Conservation (phyloP, 2,888 invertebrate species). For the Tipula lateralis region DNA sequence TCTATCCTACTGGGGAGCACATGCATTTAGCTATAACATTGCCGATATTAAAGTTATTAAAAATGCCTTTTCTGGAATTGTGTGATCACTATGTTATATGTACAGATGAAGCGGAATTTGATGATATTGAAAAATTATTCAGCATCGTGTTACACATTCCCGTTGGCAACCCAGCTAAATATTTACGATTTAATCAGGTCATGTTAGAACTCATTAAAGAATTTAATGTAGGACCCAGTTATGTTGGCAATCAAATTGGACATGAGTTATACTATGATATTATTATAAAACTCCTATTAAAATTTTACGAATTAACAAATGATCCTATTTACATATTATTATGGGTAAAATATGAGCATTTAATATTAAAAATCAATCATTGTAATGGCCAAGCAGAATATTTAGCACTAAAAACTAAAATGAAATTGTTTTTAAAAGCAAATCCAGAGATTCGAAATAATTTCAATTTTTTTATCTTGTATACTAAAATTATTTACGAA, state of each 20-base stretch:
- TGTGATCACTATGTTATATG: conserved; percentile 47
- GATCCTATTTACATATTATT: conserved; percentile 54
- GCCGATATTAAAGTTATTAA: conserved; percentile 53
- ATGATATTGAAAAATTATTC: conserved; percentile 53
- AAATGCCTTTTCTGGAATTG: conserved; percentile 56
- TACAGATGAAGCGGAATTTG: conserved; percentile 45
- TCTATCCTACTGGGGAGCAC: conserved; percentile 61
- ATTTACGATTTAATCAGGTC: conserved; percentile 37
- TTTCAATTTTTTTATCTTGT: conserved; percentile 58
- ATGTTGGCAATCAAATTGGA: conserved; percentile 55
- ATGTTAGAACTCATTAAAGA: conserved; percentile 48
- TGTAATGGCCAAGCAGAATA: not conserved
- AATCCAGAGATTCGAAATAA: conserved; percentile 53
- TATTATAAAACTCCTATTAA: conserved; percentile 51
- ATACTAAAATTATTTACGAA: conserved; percentile 44
- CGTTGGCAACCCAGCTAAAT: not conserved
- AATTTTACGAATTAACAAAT: conserved; percentile 49
- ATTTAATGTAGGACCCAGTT: conserved; percentile 57
- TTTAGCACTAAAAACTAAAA: conserved; percentile 46
- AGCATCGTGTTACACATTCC: conserved; percentile 42
- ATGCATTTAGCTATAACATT: conserved; percentile 56
- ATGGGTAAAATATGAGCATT: conserved; percentile 59
- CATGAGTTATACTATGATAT: conserved; percentile 57
- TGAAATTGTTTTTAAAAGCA: conserved; percentile 55
- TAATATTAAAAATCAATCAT: conserved; percentile 49